A percentile compares a stretch with the other conserved stretches of the same genome.
Evolutionary conservation across 2,888 invertebrate species (phyloP).

Genomic region (Mesochorus sp.): DNA sequence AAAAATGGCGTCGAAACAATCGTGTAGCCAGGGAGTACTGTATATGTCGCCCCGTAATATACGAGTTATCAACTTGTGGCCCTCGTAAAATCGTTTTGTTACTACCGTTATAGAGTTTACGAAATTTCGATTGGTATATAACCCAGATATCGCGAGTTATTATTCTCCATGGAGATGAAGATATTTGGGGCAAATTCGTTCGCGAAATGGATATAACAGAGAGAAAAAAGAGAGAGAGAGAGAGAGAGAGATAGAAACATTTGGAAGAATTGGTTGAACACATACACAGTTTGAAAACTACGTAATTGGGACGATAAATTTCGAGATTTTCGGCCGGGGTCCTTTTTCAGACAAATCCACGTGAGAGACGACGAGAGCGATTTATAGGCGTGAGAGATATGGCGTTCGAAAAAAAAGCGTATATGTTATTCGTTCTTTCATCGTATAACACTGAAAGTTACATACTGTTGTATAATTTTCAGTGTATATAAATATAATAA

Average conservation of each 20-base stretch:
- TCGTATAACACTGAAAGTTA: not conserved
- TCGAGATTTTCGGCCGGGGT: slow-evolving; percentile 38
- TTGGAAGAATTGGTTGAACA: slow-evolving; percentile 13
- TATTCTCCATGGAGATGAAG: slow-evolving; percentile 35
- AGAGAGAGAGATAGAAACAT: not conserved
- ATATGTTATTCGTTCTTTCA: slow-evolving; percentile 31
- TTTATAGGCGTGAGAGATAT: slow-evolving; percentile 11
- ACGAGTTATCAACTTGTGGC: not conserved
- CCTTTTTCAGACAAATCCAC: slow-evolving; percentile 5
- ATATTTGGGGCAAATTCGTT: slow-evolving; percentile 23
- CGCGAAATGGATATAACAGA: slow-evolving; percentile 10
- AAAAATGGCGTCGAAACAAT: too few relatives aligned
- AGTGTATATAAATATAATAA: not conserved
- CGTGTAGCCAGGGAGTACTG: too few relatives aligned
- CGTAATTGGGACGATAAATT: slow-evolving; percentile 58
- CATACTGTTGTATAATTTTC: not conserved
- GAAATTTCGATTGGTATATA: slow-evolving; percentile 35
- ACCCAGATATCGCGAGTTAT: slow-evolving; percentile 21
- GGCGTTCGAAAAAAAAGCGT: slow-evolving; percentile 35
- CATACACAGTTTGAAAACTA: slow-evolving; percentile 19
- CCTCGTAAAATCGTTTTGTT: slow-evolving; percentile 15
- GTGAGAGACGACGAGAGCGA: slow-evolving; percentile 7
- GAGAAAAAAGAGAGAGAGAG: slow-evolving; percentile 8
- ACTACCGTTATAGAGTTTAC: slow-evolving; percentile 5
- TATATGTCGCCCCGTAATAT: too few relatives aligned